These are phyloP conservation scores for Pachypanchax playfairii DNA, from an alignment of 2,113 vertebrate genomes.

Conservation along the genomic window DNA sequence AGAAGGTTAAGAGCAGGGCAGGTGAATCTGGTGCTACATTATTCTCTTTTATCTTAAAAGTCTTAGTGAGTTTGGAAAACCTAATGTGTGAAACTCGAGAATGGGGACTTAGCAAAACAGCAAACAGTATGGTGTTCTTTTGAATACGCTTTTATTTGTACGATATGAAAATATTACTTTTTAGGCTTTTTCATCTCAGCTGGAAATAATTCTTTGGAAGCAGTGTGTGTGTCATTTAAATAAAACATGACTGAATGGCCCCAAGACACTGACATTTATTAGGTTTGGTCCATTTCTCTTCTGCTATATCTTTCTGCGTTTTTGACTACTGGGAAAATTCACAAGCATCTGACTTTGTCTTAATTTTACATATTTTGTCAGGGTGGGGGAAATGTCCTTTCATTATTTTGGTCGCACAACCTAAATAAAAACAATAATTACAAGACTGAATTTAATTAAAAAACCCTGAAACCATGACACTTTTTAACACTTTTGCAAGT, in stretches of 20 bases:
- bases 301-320: too few species aligned
- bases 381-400: too few species aligned
- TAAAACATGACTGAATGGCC: constrained; percentile 35
- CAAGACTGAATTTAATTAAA: too few species aligned
- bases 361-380: too few species aligned
- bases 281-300: constrained; percentile 22
- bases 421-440: too few species aligned
- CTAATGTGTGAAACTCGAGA: constrained; percentile 16
- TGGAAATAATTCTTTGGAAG: constrained; percentile 36
- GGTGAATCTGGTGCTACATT: constrained; percentile 53
- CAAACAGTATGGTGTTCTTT: constrained; percentile 15
- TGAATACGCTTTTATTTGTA: not conserved
- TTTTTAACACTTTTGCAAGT: too few species aligned
- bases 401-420: too few species aligned
- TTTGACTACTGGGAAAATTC: too few species aligned
- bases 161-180: constrained; percentile 28
- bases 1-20: constrained; percentile 43
- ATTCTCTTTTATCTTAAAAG: constrained; percentile 69
- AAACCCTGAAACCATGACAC: too few species aligned
- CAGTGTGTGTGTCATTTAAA: constrained; percentile 34
- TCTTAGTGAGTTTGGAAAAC: constrained; percentile 22
- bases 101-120: constrained; percentile 11
- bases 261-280: constrained; percentile 31
- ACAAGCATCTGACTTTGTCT: too few species aligned
- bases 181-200: constrained; percentile 31